These are phyloP conservation scores for Anoura caudifer DNA, from an alignment of 2,113 vertebrate species.

Conservation along the genomic window DNA sequence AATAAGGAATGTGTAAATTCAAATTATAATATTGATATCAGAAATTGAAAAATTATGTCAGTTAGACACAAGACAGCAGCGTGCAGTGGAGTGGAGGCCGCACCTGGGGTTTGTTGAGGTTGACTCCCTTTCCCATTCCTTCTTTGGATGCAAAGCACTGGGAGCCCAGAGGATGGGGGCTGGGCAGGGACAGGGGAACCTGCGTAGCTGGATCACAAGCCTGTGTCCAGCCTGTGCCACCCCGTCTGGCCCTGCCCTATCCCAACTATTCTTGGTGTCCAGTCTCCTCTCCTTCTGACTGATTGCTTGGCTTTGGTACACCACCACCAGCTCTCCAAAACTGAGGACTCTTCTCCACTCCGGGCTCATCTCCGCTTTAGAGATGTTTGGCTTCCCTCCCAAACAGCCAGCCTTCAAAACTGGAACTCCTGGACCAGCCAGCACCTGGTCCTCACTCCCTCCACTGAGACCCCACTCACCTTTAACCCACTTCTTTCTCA, in stretches of 20 bases:
- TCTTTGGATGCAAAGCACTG: neutral
- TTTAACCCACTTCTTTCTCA: neutral
- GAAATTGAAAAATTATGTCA: slow-evolving; percentile 5
- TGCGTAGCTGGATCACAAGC: slow-evolving; percentile 49
- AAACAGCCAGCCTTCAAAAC: neutral
- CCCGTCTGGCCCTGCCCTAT: slow-evolving; percentile 57
- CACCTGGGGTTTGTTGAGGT: neutral
- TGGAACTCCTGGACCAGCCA: neutral
- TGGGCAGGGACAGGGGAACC: slow-evolving; percentile 62
- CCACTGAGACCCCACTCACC: neutral
- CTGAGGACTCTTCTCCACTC: neutral
- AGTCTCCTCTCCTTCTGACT: neutral
- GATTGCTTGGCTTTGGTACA: neutral
- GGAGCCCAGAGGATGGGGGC: slow-evolving; percentile 51
- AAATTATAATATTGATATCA: neutral
- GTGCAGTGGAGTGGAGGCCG: slow-evolving; percentile 28
- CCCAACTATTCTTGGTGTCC: neutral
- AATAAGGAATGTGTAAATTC: neutral
- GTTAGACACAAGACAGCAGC: slow-evolving; percentile 70
- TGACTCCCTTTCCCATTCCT: neutral
- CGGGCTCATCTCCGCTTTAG: neutral
- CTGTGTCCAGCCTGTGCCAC: slow-evolving; percentile 40
- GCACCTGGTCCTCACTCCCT: neutral
- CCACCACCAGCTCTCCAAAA: neutral
- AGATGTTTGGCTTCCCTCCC: slow-evolving; percentile 2